phyloP scores from a whole-genome alignment of 2,888 invertebrate genomes.

The Eupithecia centaureata region DNA sequence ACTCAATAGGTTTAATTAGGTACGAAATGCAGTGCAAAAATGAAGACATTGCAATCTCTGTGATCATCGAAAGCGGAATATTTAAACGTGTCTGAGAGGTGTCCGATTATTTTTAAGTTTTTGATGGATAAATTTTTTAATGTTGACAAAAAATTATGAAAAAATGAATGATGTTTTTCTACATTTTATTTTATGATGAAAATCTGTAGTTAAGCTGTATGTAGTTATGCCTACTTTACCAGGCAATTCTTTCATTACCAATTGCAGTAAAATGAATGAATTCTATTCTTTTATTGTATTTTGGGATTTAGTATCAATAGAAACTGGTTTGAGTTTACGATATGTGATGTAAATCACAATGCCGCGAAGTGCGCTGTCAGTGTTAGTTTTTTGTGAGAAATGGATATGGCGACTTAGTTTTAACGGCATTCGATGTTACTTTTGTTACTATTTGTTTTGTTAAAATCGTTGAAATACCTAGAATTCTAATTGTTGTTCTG shows the following conservation, averaged over 20 bases:
- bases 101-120: constrained; percentile 78
- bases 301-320: constrained; percentile 75
- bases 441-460: constrained; percentile 70
- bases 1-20: constrained; percentile 52
- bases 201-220: constrained; percentile 82
- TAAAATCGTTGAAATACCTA: constrained; percentile 60
- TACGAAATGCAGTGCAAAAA: constrained; percentile 54
- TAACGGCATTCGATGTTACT: constrained; percentile 62
- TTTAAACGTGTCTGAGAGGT: constrained; percentile 73
- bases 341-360: constrained; percentile 46
- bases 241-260: constrained; percentile 47
- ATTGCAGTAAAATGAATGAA: constrained; percentile 46
- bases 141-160: constrained; percentile 60
- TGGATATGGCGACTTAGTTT: constrained; percentile 74
- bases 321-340: constrained; percentile 73
- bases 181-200: constrained; percentile 73
- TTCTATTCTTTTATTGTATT: constrained; percentile 49
- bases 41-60: constrained; percentile 63
- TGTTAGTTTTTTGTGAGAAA: constrained; percentile 56
- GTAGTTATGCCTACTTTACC: constrained; percentile 74
- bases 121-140: constrained; percentile 74
- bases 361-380: constrained; percentile 70
- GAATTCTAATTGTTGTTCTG: constrained; percentile 38
- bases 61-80: constrained; percentile 81
- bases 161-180: constrained; percentile 69